These are phyloP conservation scores for Agrenia bidenticulata DNA, from an alignment of 2,888 invertebrate species.

Conservation along the genomic window DNA sequence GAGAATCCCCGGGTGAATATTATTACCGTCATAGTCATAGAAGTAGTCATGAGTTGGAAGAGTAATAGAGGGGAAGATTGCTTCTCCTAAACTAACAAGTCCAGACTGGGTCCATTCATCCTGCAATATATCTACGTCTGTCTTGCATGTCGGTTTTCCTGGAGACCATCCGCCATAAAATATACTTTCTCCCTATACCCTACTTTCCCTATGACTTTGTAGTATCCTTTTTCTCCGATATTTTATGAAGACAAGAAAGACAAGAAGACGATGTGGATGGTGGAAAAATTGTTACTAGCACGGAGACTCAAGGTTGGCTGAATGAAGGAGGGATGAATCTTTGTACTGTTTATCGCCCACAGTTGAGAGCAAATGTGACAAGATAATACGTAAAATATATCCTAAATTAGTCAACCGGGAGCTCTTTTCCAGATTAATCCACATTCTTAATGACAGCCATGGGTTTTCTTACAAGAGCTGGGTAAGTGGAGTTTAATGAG, in stretches of 20 bases:
- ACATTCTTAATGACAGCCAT: slow-evolving; percentile 1
- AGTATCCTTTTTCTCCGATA: slow-evolving; percentile 4
- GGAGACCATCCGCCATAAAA: too few relatives aligned
- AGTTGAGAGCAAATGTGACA: slow-evolving; percentile 19
- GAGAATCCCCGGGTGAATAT: slow-evolving; percentile 40
- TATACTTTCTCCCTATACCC: too few relatives aligned
- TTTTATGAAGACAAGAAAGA: background rate
- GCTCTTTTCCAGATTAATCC: background rate
- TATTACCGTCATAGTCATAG: slow-evolving; percentile 35
- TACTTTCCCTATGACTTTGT: background rate
- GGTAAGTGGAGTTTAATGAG: too few relatives aligned
- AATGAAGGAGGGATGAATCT: too few relatives aligned
- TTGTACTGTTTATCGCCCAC: background rate
- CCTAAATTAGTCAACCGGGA: slow-evolving; percentile 43
- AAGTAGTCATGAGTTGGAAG: slow-evolving; percentile 12
- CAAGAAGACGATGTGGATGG: background rate
- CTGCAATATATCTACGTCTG: slow-evolving; percentile 27
- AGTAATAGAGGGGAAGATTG: slow-evolving; percentile 33
- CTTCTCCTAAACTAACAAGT: slow-evolving; percentile 6
- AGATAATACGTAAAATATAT: slow-evolving; percentile 45
- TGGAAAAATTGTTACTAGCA: too few relatives aligned
- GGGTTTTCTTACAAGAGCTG: too few relatives aligned
- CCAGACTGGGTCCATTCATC: slow-evolving; percentile 16
- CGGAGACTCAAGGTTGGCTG: too few relatives aligned
- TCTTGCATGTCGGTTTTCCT: too few relatives aligned